phyloP scores from a whole-genome alignment of 2,113 vertebrate species.

The Otis tarda region DNA sequence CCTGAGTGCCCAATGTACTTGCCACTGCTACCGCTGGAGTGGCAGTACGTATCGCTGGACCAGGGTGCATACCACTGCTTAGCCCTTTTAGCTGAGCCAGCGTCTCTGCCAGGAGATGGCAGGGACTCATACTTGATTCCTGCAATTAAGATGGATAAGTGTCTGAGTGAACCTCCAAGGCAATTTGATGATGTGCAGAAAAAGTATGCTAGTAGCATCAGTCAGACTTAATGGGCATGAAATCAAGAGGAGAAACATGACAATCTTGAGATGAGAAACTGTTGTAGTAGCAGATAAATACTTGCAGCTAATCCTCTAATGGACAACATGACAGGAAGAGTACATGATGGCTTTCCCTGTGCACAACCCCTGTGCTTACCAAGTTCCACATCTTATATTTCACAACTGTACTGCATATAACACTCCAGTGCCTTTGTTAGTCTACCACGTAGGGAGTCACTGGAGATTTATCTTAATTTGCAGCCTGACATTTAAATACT shows the following conservation, averaged over 20 bases:
- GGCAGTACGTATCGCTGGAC: fast-evolving
- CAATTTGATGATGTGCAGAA: neutral
- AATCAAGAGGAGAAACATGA: neutral
- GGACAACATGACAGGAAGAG: neutral
- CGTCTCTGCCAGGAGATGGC: neutral
- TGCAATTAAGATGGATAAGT: neutral
- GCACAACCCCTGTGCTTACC: neutral
- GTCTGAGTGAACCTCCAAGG: neutral
- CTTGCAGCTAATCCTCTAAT: neutral
- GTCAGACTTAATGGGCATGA: neutral
- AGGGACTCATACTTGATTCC: neutral
- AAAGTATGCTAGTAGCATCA: neutral
- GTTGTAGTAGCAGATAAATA: neutral
- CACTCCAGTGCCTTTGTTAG: neutral
- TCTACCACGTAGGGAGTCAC: neutral
- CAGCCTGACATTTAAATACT: neutral
- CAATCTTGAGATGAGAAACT: neutral
- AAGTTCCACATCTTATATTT: neutral
- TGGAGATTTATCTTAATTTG: neutral
- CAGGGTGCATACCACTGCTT: neutral
- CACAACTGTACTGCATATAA: neutral
- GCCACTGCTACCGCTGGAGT: neutral
- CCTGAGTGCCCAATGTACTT: fast-evolving
- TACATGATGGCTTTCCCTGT: neutral
- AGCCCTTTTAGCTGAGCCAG: neutral